Evolutionary conservation across 2,888 invertebrate species (phyloP), one percentile per base, ranked within the genome.

Genomic region (Meiosimyza platycephala): DNA sequence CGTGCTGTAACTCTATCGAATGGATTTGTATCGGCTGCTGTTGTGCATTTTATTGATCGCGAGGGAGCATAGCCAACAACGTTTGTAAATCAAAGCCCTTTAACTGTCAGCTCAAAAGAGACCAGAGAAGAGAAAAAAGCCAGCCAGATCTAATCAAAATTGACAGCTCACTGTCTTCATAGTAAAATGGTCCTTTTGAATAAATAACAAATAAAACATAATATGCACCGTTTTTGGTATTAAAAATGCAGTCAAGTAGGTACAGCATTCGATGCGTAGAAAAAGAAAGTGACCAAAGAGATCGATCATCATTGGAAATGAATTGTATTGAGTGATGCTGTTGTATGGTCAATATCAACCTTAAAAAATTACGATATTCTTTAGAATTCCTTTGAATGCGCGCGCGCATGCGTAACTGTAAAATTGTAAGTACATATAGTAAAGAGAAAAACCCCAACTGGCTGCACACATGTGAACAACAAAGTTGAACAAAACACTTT

Each of bases 1-100:
- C 84, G 84, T 84, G 84, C 84, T 85, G 80, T 82, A 80, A 80
- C 82, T 81, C 72, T 71, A 80, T 81, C 83, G 81, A 82, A 83
- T 81, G 83, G 82, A 83, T 83, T 84, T 82, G 80, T 80, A 81
- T 81, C 81, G 79, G 83, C 81, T 82, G 60, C 60, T 65, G 48
- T 72, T 66, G 48, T 51, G 48, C n/a, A 59, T 50, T 47, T 28
- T 62, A 57, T 55, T 57, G 64, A 57, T 51, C 69, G 67, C 54
- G 33, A 47, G 55, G 33, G 57, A 16, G 57, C 55, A 16, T 6
- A 81, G 81, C 77, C 80, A 78, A 57, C 22, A 9, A 6, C 57
- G 22, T 63, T 47, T 63, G 62, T 40, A 40, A 62, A 15, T 40
- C 72, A 72, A 72, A 76, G 75, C 77, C 74, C 74, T 76, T 77